Evolutionary conservation across 2,113 vertebrate species (phyloP).

Genomic region (Notarius lentiginosus): DNA sequence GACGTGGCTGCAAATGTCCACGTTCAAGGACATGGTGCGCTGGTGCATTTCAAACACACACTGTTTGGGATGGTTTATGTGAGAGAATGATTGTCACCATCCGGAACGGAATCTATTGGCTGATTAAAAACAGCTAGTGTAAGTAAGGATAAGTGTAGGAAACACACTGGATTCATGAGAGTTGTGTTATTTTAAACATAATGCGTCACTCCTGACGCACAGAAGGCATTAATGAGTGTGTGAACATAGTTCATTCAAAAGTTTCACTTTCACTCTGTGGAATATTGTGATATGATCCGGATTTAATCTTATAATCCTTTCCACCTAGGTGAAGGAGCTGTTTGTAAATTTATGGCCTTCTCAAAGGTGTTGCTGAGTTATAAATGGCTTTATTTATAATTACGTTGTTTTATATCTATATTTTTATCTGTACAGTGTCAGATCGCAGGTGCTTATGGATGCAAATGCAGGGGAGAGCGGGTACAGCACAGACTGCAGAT

Average conservation of each 20-base stretch:
- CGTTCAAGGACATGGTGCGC: constrained; percentile 28
- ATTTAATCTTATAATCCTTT: background rate
- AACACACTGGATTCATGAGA: background rate
- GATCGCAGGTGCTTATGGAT: no score
- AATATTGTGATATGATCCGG: background rate
- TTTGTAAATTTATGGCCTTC: background rate
- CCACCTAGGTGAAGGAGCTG: background rate
- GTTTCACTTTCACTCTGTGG: background rate
- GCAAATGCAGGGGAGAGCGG: no score
- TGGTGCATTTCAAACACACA: constrained; percentile 16
- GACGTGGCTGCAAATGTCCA: constrained; percentile 31
- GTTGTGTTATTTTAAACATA: background rate
- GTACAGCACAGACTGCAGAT: no score
- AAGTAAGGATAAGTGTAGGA: no score
- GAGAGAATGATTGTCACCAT: background rate
- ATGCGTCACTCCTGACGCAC: background rate
- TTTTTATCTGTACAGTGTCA: no score
- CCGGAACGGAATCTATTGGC: background rate
- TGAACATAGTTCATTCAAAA: background rate
- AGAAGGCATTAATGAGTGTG: background rate
- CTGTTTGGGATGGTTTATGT: constrained; percentile 1
- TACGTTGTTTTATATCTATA: no score
- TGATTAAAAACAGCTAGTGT: background rate
- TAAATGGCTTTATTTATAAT: no score
- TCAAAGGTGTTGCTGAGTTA: background rate